These are phyloP conservation scores for Vanessa tameamea DNA, from an alignment of 1,140 invertebrate genomes.

Conservation along the genomic window DNA sequence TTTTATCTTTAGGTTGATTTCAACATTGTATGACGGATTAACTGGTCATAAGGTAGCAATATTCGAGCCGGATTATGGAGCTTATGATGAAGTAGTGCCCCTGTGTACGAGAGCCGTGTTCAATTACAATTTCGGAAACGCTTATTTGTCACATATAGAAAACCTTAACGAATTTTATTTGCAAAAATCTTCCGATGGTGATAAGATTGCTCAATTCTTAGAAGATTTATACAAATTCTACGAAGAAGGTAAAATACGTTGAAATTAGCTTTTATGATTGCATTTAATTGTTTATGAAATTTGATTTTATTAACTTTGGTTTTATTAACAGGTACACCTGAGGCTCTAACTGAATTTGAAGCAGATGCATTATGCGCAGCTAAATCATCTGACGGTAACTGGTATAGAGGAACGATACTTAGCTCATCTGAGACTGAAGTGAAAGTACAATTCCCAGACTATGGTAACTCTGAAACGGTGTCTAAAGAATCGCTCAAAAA, in stretches of 20 bases:
- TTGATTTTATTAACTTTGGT: slow-evolving; percentile 8
- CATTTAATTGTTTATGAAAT: not conserved
- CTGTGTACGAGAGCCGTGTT: slow-evolving; percentile 82
- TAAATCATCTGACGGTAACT: slow-evolving; percentile 83
- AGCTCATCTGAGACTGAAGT: slow-evolving; percentile 71
- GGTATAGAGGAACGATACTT: slow-evolving; percentile 84
- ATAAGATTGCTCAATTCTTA: slow-evolving; percentile 74
- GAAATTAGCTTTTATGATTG: not conserved
- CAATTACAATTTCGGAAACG: slow-evolving; percentile 74
- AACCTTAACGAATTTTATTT: slow-evolving; percentile 82
- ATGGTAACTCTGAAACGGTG: slow-evolving; percentile 87
- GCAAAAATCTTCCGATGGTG: slow-evolving; percentile 76
- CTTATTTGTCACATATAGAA: slow-evolving; percentile 77
- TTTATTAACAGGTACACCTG: slow-evolving; percentile 56
- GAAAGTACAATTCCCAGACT: slow-evolving; percentile 87
- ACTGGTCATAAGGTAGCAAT: slow-evolving; percentile 82
- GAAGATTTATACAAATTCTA: slow-evolving; percentile 83
- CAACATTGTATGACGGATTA: slow-evolving; percentile 80
- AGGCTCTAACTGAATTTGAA: slow-evolving; percentile 59
- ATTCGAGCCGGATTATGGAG: slow-evolving; percentile 73
- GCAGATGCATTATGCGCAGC: slow-evolving; percentile 82
- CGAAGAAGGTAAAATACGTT: slow-evolving; percentile 66
- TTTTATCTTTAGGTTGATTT: slow-evolving; percentile 70
- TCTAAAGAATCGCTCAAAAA: slow-evolving; percentile 73
- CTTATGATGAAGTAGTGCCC: slow-evolving; percentile 76